Percentiles rank a stretch among this genome's conserved stretches.
Evolutionary conservation across 1,140 invertebrate genomes (phyloP).

Genomic region (Drosophila jambulina): DNA sequence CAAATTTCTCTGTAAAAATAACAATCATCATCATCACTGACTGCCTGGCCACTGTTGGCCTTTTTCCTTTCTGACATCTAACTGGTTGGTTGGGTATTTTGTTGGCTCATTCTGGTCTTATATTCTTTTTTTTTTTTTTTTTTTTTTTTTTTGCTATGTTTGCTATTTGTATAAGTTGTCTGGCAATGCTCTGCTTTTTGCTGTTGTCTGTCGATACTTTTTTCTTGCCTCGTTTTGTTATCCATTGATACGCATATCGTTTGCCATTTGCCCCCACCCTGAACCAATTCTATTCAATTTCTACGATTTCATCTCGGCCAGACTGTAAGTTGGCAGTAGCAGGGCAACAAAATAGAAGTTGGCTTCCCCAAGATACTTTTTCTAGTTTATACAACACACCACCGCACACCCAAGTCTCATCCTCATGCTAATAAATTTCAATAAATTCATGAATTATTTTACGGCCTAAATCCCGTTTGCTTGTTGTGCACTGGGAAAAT

Average conservation of each 20-base stretch:
- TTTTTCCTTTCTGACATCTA: conserved; percentile 20
- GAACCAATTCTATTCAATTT: conserved; percentile 72
- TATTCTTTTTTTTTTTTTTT: conserved; percentile 35
- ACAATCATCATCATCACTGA: neutral
- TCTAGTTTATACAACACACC: neutral
- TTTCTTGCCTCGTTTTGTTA: conserved; percentile 52
- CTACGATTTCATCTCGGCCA: conserved; percentile 77
- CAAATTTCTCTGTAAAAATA: neutral
- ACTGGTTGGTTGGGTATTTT: conserved; percentile 53
- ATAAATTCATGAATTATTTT: conserved; percentile 81
- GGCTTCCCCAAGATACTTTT: conserved; percentile 46
- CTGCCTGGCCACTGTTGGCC: neutral
- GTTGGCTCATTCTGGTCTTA: conserved; percentile 21
- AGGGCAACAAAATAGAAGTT: conserved; percentile 24
- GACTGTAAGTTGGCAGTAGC: conserved; percentile 47
- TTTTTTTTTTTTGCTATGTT: conserved; percentile 31
- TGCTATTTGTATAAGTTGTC: conserved; percentile 77
- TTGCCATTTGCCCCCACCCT: conserved; percentile 52
- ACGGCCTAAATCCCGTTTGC: conserved; percentile 37
- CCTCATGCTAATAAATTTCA: conserved; percentile 73
- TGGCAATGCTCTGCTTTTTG: conserved; percentile 55
- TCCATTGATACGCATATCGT: conserved; percentile 77
- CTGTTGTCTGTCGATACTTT: conserved; percentile 39
- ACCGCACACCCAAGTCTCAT: conserved; percentile 17
- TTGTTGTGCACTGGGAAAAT: conserved; percentile 6